Base-by-base conservation (phyloP, 2,113 vertebrate species). In the Neotoma lepida region DNA sequence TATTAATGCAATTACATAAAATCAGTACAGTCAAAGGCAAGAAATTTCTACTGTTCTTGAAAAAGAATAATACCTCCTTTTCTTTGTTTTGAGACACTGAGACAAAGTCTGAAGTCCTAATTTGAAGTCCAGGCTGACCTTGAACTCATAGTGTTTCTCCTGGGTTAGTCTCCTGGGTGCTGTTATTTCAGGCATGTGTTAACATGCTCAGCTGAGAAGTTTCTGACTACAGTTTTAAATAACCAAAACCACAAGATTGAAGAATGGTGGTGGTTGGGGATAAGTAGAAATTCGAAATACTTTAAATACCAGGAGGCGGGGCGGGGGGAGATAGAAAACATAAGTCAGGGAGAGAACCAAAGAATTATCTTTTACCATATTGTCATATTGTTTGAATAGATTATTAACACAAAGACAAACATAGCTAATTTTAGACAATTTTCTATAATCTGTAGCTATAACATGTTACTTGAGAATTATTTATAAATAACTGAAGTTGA, bases 211-310 rank as follows among this genome's bases (percentile, higher is more conserved):
- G 10, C 13, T 70, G 24, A 39, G 20, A 39, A n/a, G 33, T 26
- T 28, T 70, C 46, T 73, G 9, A 41, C 9, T 41, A 22, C 1
- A 71, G 2, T 68, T 95, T 82, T 85, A 54, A 93, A 80, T 61
- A 12, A 30, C 49, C 12, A 73, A 1, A 66, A 39, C 39, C 20
- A 86, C 64, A 33, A 6, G 71, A 82, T 24, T 28, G 28, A 85
- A 66, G 7, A 74, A 76, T 68, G 44, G 44, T 41, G 3, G 35
- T 2, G 12, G 4, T 74, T 6, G 64, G 20, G 14, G 2, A 7
- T 63, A 95, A 41, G n/a, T 8, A 41, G 30, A 95, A 81, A 0
- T 85, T 93, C 86, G 81, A 93, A 85, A 61, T 63, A 33, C 56
- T 3, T 73, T 85, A 91, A 78, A 94, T 90, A 54, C 70, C 71